A percentile compares a stretch with the other conserved stretches of the same genome.
These are phyloP conservation scores for Mythimna pallens DNA, from an alignment of 2,888 invertebrate genomes.

Conservation along the genomic window DNA sequence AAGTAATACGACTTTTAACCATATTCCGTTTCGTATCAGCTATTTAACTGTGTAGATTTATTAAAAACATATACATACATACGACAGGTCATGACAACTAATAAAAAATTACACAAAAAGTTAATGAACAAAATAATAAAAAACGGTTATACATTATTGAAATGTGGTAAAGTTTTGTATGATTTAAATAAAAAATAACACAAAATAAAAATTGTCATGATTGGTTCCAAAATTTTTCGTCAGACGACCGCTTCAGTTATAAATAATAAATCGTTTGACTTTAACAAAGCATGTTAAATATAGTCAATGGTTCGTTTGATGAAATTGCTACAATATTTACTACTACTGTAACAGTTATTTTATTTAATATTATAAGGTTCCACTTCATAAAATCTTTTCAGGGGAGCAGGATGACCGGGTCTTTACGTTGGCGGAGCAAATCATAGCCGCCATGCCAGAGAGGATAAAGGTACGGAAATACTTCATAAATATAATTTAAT, in stretches of 20 bases:
- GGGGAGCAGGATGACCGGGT: constrained; percentile 98
- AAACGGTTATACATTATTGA: not conserved
- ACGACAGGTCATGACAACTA: constrained; percentile 19
- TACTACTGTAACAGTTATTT: constrained; percentile 14
- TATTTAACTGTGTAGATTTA: constrained; percentile 25
- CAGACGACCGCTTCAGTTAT: not conserved
- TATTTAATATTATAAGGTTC: constrained; percentile 68
- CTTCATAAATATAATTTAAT: not conserved
- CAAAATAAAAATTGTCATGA: constrained; percentile 9
- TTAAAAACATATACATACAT: not conserved
- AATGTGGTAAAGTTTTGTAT: not conserved
- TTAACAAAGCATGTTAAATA: not conserved
- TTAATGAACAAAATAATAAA: not conserved
- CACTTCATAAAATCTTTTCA: constrained; percentile 88
- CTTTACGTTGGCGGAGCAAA: constrained; percentile 98
- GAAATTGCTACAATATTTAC: not conserved
- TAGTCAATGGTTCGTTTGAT: constrained; percentile 1
- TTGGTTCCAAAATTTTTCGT: constrained; percentile 3
- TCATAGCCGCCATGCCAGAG: constrained; percentile 99
- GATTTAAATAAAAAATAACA: not conserved
- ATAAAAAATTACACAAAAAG: not conserved
- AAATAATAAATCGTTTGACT: not conserved
- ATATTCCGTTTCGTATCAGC: constrained; percentile 22
- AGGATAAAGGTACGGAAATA: constrained; percentile 95
- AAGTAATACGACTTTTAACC: constrained; percentile 14